Evolutionary conservation across 1,140 invertebrate species (phyloP).

Genomic region (Heliconius congener): DNA sequence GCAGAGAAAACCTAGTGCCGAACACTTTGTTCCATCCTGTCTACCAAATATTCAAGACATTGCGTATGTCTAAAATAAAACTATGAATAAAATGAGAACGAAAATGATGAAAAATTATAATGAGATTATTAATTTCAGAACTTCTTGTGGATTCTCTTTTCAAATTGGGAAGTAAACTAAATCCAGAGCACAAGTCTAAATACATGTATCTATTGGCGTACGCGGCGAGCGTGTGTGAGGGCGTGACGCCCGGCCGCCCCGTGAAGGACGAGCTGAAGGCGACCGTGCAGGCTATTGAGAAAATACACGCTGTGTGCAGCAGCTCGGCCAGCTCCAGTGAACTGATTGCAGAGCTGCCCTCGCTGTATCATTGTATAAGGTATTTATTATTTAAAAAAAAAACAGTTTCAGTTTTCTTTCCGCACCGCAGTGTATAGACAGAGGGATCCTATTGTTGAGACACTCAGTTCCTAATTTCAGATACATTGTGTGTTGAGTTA

Average conservation of each 20-base stretch:
- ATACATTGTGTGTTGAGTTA: no score
- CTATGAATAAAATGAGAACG: no score
- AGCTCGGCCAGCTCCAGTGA: conserved; percentile 96
- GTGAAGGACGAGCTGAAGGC: conserved; percentile 94
- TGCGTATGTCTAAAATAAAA: no score
- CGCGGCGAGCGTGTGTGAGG: conserved; percentile 95
- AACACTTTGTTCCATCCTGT: no score
- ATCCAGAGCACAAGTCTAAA: conserved; percentile 98
- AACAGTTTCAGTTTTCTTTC: no score
- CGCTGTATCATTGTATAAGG: conserved; percentile 94
- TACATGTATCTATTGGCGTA: conserved; percentile 98
- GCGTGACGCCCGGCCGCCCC: conserved; percentile 85
- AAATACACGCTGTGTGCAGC: conserved; percentile 95
- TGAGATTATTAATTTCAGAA: conserved; percentile 82
- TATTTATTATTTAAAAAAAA: conserved; percentile 26
- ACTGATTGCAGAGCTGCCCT: conserved; percentile 93
- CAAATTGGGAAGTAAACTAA: conserved; percentile 95
- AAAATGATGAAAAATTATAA: no score
- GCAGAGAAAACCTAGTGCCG: no score
- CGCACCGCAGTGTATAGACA: no score
- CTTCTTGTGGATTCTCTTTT: conserved; percentile 96
- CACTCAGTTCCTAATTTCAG: no score
- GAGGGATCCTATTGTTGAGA: no score
- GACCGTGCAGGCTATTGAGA: conserved; percentile 95
- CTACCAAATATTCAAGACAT: no score